These are phyloP conservation scores for Bufo bufo DNA, from an alignment of 2,113 vertebrate genomes.

Conservation along the genomic window DNA sequence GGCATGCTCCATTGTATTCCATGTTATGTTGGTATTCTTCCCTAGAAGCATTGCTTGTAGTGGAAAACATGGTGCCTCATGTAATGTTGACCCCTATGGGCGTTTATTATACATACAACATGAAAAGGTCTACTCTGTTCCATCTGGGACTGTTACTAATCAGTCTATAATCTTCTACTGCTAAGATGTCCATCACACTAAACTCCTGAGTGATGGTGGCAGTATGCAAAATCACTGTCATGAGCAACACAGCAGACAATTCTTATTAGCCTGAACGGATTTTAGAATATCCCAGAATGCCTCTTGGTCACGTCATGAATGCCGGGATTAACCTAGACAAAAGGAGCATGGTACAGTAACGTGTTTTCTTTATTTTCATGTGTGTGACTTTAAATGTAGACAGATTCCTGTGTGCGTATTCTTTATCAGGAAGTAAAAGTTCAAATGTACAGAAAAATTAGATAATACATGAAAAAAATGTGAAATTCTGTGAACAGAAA, in stretches of 20 bases:
- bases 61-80: too few species aligned
- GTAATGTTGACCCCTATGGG: too few species aligned
- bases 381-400: not conserved
- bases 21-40: too few species aligned
- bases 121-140: too few species aligned
- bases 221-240: not conserved
- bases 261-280: not conserved
- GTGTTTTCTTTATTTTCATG: not conserved
- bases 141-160: not conserved
- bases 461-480: not conserved
- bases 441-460: not conserved
- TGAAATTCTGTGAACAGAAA: not conserved
- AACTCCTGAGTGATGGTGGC: not conserved
- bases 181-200: not conserved
- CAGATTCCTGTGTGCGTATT: not conserved
- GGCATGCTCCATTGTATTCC: too few species aligned
- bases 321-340: not conserved
- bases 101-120: too few species aligned
- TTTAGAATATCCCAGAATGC: slow-evolving; percentile 7
- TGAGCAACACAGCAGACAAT: not conserved
- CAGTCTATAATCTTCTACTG: not conserved
- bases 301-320: not conserved
- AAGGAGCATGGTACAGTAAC: not conserved
- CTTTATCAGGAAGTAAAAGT: not conserved
- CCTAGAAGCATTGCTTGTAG: too few species aligned